Percentiles rank a stretch among this genome's conserved stretches.
These are phyloP conservation scores for Sebastes kiyomatsui DNA, from an alignment of 2,797 vertebrate species.

Conservation along the genomic window DNA sequence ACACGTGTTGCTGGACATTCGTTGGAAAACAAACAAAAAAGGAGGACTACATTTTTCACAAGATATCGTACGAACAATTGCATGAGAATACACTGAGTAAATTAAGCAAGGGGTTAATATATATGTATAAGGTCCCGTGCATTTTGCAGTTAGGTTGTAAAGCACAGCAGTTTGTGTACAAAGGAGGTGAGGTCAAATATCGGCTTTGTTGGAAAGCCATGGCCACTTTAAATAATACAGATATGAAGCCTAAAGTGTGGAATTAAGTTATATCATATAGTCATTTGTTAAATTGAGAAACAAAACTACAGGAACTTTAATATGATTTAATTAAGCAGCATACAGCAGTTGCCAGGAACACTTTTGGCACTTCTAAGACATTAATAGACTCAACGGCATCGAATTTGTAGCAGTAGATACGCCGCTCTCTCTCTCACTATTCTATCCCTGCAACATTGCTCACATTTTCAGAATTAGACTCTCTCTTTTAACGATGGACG, in stretches of 20 bases:
- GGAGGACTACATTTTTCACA: too few species aligned
- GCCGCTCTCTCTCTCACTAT: neutral
- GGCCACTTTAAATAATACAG: neutral
- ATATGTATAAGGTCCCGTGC: neutral
- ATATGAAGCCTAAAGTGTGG: neutral
- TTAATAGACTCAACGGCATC: constrained; percentile 22
- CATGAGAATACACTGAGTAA: too few species aligned
- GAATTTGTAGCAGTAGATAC: neutral
- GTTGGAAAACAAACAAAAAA: too few species aligned
- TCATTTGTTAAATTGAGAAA: neutral
- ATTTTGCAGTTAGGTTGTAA: neutral
- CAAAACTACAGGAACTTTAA: neutral
- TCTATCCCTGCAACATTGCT: constrained; percentile 18
- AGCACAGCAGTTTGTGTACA: neutral
- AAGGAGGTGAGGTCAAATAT: neutral
- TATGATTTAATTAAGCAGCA: constrained; percentile 23
- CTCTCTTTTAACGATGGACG: constrained; percentile 42
- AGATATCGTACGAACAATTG: too few species aligned
- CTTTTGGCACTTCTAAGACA: constrained; percentile 13
- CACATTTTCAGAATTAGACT: constrained; percentile 46
- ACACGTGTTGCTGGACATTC: too few species aligned
- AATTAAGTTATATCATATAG: neutral
- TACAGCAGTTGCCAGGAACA: constrained; percentile 7
- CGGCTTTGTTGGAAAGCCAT: neutral
- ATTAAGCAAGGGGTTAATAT: neutral